Evolutionary conservation across 2,888 invertebrate genomes (phyloP).

Genomic region (Pachycephus smyrnensis): DNA sequence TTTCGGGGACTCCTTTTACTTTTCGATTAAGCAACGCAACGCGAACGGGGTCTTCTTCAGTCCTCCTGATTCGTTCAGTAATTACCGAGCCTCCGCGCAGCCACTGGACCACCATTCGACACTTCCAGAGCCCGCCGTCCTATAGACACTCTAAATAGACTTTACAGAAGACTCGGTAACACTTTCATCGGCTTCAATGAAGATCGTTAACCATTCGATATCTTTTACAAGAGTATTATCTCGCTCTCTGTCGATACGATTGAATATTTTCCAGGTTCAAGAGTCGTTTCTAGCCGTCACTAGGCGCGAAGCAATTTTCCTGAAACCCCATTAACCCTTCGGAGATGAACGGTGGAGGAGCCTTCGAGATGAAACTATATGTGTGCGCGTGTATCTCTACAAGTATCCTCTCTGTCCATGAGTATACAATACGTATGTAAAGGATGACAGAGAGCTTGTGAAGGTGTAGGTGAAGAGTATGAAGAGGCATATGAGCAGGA

Average conservation of each 20-base stretch:
- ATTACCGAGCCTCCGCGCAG: neutral
- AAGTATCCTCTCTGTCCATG: neutral
- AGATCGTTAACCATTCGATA: neutral
- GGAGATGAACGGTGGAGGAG: slow-evolving; percentile 50
- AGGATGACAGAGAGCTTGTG: slow-evolving; percentile 17
- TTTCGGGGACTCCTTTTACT: slow-evolving; percentile 36
- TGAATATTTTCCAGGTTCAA: slow-evolving; percentile 12
- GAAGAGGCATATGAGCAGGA: neutral
- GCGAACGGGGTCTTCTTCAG: neutral
- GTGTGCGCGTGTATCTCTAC: neutral
- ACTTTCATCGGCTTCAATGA: neutral
- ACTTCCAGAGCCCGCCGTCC: neutral
- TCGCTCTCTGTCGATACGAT: neutral
- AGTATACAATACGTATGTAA: neutral
- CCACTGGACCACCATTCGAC: neutral
- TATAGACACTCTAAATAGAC: neutral
- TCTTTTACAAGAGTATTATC: neutral
- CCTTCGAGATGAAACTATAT: neutral
- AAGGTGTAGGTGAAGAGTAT: slow-evolving; percentile 15
- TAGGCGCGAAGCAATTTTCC: slow-evolving; percentile 58
- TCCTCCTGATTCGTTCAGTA: neutral
- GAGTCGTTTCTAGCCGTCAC: slow-evolving; percentile 39
- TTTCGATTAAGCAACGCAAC: slow-evolving; percentile 31
- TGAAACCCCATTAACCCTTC: slow-evolving; percentile 60
- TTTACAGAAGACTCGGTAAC: neutral